Percentiles rank a stretch among this genome's conserved stretches.
phyloP scores from a whole-genome alignment of 2,797 vertebrate species.

The Brachyrhaphis roseni region DNA sequence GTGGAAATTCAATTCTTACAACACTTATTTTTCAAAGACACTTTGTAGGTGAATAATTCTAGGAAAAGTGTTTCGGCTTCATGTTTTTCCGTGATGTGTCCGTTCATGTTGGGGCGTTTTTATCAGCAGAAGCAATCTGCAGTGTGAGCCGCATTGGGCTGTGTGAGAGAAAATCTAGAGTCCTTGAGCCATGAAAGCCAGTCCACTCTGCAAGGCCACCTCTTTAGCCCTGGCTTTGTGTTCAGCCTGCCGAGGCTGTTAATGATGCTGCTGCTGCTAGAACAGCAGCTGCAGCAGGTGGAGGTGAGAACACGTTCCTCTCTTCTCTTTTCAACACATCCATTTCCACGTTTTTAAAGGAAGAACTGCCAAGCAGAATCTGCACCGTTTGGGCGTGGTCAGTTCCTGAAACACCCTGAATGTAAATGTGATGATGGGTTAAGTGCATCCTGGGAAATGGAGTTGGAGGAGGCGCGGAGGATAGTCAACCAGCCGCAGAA shows the following conservation, averaged over 20 bases:
- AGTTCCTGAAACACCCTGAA: neutral
- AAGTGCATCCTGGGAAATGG: neutral
- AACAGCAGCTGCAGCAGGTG: neutral
- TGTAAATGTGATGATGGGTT: neutral
- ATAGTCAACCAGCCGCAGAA: neutral
- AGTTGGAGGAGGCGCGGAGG: neutral
- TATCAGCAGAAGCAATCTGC: neutral
- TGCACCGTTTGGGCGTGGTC: neutral
- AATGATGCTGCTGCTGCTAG: neutral
- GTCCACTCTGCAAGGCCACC: neutral
- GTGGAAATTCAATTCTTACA: neutral
- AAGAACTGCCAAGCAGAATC: neutral
- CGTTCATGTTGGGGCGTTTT: neutral
- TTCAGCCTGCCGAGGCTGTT: neutral
- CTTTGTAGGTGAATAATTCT: neutral
- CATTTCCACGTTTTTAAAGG: neutral
- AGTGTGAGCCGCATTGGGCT: neutral
- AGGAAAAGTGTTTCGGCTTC: neutral
- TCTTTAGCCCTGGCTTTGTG: neutral
- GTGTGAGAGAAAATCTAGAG: neutral
- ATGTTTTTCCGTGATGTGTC: neutral
- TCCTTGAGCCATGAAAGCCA: neutral
- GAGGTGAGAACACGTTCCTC: neutral
- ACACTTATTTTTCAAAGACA: neutral
- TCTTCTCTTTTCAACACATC: neutral